A percentile compares a stretch with the other conserved stretches of the same genome.
These are phyloP conservation scores for Chaunax sp. DNA, from an alignment of 2,797 vertebrate genomes.

Conservation along the genomic window DNA sequence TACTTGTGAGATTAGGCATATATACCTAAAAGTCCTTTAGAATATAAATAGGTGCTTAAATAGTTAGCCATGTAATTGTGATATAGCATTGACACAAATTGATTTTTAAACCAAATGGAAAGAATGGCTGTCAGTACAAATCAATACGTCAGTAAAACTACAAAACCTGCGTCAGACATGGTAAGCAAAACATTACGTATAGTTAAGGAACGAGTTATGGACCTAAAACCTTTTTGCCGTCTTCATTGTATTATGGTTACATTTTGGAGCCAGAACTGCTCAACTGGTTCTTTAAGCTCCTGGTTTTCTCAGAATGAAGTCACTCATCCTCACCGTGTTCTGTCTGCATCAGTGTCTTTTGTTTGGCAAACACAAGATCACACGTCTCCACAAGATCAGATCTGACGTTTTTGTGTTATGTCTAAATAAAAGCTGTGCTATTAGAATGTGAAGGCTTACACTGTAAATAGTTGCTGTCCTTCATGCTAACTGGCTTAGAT, in stretches of 20 bases:
- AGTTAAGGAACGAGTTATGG: too few relatives aligned
- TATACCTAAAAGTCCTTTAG: too few relatives aligned
- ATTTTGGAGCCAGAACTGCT: slow-evolving; percentile 2
- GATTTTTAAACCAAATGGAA: too few relatives aligned
- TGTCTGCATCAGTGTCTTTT: slow-evolving; percentile 29
- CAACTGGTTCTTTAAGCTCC: slow-evolving; percentile 2
- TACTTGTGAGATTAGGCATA: too few relatives aligned
- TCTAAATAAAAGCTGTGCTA: slow-evolving; percentile 47
- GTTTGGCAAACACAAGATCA: slow-evolving; percentile 54
- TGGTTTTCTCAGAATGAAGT: slow-evolving; percentile 3
- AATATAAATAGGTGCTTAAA: background rate
- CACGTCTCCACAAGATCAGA: slow-evolving; percentile 19
- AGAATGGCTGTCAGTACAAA: too few relatives aligned
- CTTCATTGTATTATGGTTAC: background rate
- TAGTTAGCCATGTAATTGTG: background rate
- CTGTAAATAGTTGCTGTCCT: slow-evolving; percentile 49
- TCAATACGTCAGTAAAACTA: too few relatives aligned
- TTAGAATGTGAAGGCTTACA: slow-evolving; percentile 28
- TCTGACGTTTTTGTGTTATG: slow-evolving; percentile 45
- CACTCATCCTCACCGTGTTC: background rate
- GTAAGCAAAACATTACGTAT: too few relatives aligned
- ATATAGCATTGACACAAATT: background rate
- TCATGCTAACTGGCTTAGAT: slow-evolving; percentile 25
- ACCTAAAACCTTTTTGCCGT: background rate
- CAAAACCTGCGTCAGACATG: too few relatives aligned